Evolutionary conservation across 2,113 vertebrate species (phyloP).

Genomic region (Porphyrio hochstetteri): DNA sequence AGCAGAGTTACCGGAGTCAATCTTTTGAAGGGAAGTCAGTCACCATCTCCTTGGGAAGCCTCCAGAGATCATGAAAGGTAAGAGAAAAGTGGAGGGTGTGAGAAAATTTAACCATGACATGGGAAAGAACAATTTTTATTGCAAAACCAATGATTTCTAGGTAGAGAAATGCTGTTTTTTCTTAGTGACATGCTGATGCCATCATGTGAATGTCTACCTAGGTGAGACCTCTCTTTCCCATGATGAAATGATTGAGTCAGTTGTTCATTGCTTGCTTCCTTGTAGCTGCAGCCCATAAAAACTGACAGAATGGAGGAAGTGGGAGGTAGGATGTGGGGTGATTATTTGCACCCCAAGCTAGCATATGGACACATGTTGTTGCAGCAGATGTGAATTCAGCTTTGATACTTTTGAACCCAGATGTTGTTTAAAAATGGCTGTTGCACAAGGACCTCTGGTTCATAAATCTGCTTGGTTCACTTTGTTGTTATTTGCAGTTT

Average conservation of each 20-base stretch:
- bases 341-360: not conserved
- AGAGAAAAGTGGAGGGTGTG: not conserved
- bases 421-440: not conserved
- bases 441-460: not conserved
- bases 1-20: not conserved
- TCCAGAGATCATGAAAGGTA: not conserved
- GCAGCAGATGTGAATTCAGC: not conserved
- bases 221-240: not conserved
- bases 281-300: not conserved
- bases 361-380: not conserved
- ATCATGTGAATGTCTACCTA: not conserved
- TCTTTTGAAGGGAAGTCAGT: not conserved
- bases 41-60: not conserved
- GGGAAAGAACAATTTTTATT: not conserved
- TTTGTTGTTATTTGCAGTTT: not conserved
- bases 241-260: not conserved
- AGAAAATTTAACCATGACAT: not conserved
- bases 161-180: not conserved
- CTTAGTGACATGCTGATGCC: not conserved
- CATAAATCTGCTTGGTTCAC: fast-evolving
- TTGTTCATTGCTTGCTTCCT: not conserved
- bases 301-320: not conserved
- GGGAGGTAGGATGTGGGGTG: not conserved
- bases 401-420: not conserved
- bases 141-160: not conserved